phyloP scores from a whole-genome alignment of 2,113 vertebrate genomes.

The Mixornis gularis region DNA sequence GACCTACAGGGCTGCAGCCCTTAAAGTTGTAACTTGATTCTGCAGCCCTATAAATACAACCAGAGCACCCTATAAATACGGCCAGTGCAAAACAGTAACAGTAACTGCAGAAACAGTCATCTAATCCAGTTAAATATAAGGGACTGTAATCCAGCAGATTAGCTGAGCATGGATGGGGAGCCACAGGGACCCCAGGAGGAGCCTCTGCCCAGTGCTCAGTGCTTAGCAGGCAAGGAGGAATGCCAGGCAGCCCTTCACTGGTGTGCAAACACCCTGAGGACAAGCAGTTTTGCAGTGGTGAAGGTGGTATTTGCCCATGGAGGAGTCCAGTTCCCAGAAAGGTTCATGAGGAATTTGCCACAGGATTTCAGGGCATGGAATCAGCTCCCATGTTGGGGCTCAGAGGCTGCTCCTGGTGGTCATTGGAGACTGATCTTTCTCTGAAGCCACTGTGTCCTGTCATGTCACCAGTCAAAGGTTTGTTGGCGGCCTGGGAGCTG shows the following conservation, averaged over 20 bases:
- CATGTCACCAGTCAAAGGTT: not conserved
- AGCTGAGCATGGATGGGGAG: fast-evolving
- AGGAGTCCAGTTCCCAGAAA: not conserved
- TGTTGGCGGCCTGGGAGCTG: not conserved
- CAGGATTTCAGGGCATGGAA: not conserved
- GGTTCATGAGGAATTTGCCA: not conserved
- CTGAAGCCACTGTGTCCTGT: not conserved
- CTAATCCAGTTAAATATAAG: not conserved
- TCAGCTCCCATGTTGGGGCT: not conserved
- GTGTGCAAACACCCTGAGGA: not conserved
- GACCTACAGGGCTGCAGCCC: not conserved
- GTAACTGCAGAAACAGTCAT: slow-evolving; percentile 6
- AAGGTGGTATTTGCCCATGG: not conserved
- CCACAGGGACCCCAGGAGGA: not conserved
- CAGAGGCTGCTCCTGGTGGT: not conserved
- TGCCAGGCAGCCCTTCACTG: not conserved
- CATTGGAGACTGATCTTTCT: not conserved
- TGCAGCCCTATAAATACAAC: not conserved
- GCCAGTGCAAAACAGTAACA: not conserved
- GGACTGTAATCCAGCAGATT: not conserved
- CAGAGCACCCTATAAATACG: not conserved
- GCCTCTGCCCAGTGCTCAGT: not conserved
- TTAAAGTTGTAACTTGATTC: not conserved
- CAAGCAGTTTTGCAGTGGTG: not conserved
- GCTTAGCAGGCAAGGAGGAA: not conserved